Base-by-base conservation (phyloP, 2,113 vertebrate genomes). In the Aythya baeri region DNA sequence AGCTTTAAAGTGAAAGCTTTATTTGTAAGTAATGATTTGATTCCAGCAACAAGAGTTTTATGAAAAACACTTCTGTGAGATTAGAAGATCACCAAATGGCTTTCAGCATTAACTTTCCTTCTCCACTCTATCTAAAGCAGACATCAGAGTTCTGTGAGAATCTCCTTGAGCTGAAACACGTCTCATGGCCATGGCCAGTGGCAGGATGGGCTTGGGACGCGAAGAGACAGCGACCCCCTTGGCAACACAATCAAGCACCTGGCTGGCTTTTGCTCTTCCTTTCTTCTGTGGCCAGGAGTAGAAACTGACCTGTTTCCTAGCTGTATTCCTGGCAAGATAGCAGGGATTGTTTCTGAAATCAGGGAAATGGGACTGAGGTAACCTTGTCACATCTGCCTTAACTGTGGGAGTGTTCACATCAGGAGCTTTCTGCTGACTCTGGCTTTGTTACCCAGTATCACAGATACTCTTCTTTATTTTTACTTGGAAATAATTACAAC, bases 111-210 rank as follows among this genome's bases (percentile, higher is more conserved):
- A 68, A 26, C 20, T 16, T 4, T 15, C 32, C 27, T 55, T 31
- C 70, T 14, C 38, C 74, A 25, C 26, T 8, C 38, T 16, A 32
- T 9, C 52, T 23, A 29, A 52, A 15, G 46, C 46, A 82, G 43
- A 72, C 22, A 18, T 29, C 62, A 52, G 38, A 31, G 16, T 2
- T 59, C 44, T 67, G 65, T 23, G n/a, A 36, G 26, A 34, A 57
- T 38, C 44, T 78, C 17, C 7, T 2, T 0, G 6, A 57, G 36
- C 32, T 22, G 26, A 11, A 2, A 2, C 1, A 22, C 9, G 22
- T 25, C 21, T 12, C 61, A 2, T 17, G 34, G 43, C 26, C 65
- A 49, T 46, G 10, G 18, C 0, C 0, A 0, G 61, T 34, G 84
- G 43, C 50, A 72, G 65, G 65, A n/a, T 1, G 21, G 57, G 38